Evolutionary conservation across 2,888 invertebrate genomes (phyloP).

Genomic region (Rhagonycha lutea): DNA sequence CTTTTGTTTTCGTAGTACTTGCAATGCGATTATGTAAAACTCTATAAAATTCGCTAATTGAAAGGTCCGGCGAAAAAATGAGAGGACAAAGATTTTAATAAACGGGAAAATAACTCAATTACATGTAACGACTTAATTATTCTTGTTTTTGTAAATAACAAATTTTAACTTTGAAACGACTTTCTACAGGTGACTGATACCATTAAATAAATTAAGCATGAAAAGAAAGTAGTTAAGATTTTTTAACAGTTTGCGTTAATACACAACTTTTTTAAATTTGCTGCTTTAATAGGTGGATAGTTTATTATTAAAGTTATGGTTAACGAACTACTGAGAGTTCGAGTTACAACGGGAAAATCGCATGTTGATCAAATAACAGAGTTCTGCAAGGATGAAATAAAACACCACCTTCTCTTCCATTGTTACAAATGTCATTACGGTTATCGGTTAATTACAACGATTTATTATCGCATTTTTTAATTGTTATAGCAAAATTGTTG

Average conservation of each 20-base stretch:
- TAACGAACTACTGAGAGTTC: constrained; percentile 7
- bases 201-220: not conserved
- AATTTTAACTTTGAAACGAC: not conserved
- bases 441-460: not conserved
- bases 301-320: not conserved
- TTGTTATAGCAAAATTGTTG: not conserved
- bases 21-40: not conserved
- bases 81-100: not conserved
- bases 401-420: constrained; percentile 24
- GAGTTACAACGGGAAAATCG: constrained; percentile 30
- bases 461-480: not conserved
- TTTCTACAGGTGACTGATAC: not conserved
- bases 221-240: not conserved
- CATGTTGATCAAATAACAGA: constrained; percentile 6
- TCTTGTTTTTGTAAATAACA: not conserved
- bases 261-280: not conserved
- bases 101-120: not conserved
- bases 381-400: constrained; percentile 20
- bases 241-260: not conserved
- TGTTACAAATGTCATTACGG: constrained; percentile 3
- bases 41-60: not conserved
- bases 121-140: not conserved
- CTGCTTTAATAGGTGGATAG: not conserved
- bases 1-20: not conserved
- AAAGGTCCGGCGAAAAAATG: not conserved